Base-by-base conservation (phyloP, 2,113 vertebrate species). In the Sturnira hondurensis region DNA sequence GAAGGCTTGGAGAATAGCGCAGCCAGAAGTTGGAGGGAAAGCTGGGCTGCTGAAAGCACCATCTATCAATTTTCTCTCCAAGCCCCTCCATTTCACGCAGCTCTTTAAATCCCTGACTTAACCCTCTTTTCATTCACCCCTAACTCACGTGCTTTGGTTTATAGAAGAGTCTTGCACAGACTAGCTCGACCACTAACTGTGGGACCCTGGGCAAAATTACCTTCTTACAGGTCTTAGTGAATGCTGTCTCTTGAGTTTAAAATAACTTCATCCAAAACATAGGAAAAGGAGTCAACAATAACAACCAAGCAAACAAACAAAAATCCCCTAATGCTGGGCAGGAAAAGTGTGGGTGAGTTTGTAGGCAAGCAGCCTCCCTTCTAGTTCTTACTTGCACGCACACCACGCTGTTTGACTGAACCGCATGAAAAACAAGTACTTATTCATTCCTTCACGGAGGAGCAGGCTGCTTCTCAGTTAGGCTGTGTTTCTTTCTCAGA, bases 1-100 rank as follows among this genome's bases (percentile, higher is more conserved):
- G 52, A 94, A 97, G 95, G 83, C 90, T 97, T 95, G 97, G 67
- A 86, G 63, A n/a, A 67, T 43, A 92, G 84, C 38, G 36, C 67
- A 81, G 65, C 36, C 33, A 76, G 76, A 38, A 76, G 65, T 61
- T 14, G 7, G 61, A 26, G 36, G 38, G 67, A n/a, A 22, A 45
- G 54, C 58, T 67, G 52, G 67, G 65, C 22, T 28, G 4, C 58
- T 24, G 38, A 65, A 86, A 93, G 17, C 5, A 74, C 84, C 41
- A 28, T 71, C 80, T 41, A 47, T 61, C 36, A 36, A 15, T 65
- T 82, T 58, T 28, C 33, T 45, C 95, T 96, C 84, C 36, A n/a
- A 94, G 31, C n/a, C 73, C 47, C 67, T 0, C 0, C 58, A 41
- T 93, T 97, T 94, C 90, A 65, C 26, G 28, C 45, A 5, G 43